phyloP scores from a whole-genome alignment of 2,888 invertebrate genomes.

The Oscheius sp. region DNA sequence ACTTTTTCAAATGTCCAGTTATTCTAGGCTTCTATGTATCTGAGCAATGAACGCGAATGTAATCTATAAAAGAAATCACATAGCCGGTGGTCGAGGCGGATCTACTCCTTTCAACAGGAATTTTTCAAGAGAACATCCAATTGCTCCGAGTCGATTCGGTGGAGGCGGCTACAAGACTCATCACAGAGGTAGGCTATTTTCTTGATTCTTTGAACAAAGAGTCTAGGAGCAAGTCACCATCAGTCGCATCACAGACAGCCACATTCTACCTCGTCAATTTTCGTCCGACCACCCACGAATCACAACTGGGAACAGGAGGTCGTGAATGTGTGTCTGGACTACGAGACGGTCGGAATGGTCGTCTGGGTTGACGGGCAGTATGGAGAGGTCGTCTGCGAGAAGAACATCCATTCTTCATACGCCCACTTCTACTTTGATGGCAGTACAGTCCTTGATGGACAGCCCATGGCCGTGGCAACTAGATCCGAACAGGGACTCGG shows the following conservation, averaged over 20 bases:
- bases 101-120: neutral
- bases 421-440: slow-evolving; percentile 34
- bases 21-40: no score
- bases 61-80: no score
- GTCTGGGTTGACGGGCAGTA: slow-evolving; percentile 18
- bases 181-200: no score
- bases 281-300: slow-evolving; percentile 2
- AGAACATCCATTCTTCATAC: neutral
- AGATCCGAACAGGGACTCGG: neutral
- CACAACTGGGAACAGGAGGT: slow-evolving; percentile 28
- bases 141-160: no score
- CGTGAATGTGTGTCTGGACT: slow-evolving; percentile 5
- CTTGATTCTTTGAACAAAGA: no score
- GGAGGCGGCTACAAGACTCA: no score
- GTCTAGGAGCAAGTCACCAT: no score
- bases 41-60: no score
- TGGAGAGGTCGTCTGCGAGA: slow-evolving; percentile 28
- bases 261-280: neutral
- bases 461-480: slow-evolving; percentile 10
- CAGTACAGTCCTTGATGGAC: slow-evolving; percentile 17
- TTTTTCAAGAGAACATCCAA: no score
- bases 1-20: no score
- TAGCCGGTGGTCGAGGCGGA: no score
- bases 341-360: slow-evolving; percentile 15
- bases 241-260: neutral